Evolutionary conservation across 2,888 invertebrate species (phyloP), one percentile per base, ranked within the genome.

Genomic region (Mylabris sibirica): DNA sequence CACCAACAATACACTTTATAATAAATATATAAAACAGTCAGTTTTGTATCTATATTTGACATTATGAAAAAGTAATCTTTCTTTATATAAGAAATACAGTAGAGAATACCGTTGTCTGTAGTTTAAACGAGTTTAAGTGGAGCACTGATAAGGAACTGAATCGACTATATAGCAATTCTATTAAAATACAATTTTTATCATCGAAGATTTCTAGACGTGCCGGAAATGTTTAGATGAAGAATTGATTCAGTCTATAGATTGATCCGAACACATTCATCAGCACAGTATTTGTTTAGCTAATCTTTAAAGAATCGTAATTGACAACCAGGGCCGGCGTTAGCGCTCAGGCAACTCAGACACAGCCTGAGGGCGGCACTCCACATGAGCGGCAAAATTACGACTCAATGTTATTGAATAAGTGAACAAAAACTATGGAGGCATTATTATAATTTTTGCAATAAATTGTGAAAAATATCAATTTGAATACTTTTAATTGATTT

Each of bases 51-150:
- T n/a, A 17, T 67, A 70, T 63, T 72, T 75, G 76, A 75, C 76
- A 77, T 74, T 72, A 74, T 76, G 74, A 76, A 75, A 75, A 76
- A 75, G 72, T 65, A 64, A 67, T 63, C 67, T 73, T 75, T 77
- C 75, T 75, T 24, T 6, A 24, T 24, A 57, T 26, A 24, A 26
- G 24, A 24, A 57, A 57, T 24, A 57, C 24, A 57, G 5, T 14
- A 57, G 24, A 5, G 57, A 57, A 57, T 26, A 57, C 14, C 12
- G 57, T n/a, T 44, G n/a, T n/a, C n/a, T n/a, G 24, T 57, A 70
- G 73, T 65, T 75, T 76, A 72, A 76, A 77, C 74, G 75, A 77
- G 75, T 77, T 77, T 74, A 77, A 77, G 74, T 75, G 74, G 70
- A 73, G 67, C 72, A 72, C 70, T 76, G 77, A 77, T 77, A 77